Percentiles rank a stretch among this genome's conserved stretches.
phyloP scores from a whole-genome alignment of 2,113 vertebrate species.

The Callospermophilus lateralis region DNA sequence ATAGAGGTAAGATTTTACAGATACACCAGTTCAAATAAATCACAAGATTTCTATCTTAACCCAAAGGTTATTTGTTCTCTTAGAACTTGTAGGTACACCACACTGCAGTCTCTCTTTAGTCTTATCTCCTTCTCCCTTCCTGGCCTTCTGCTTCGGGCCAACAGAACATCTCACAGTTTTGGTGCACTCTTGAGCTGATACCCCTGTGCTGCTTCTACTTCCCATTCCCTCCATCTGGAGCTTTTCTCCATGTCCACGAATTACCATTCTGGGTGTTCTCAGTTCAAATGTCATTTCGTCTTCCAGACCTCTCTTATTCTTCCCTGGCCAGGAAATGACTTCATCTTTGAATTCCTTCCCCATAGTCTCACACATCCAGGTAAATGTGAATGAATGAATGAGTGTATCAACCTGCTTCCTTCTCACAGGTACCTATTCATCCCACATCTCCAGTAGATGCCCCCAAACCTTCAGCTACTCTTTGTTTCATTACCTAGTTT shows the following conservation, averaged over 20 bases:
- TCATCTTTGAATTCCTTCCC: background rate
- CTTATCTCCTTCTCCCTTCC: background rate
- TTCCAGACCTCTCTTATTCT: background rate
- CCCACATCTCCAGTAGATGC: background rate
- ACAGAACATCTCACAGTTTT: background rate
- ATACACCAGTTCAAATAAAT: background rate
- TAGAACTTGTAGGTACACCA: background rate
- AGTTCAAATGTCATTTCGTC: background rate
- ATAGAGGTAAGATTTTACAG: constrained; percentile 61
- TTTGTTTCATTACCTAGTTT: background rate
- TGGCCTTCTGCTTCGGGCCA: background rate
- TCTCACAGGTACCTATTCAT: background rate
- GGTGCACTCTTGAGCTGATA: background rate
- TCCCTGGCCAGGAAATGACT: background rate
- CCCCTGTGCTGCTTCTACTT: background rate
- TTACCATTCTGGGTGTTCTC: background rate
- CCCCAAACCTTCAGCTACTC: background rate
- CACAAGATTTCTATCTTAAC: background rate
- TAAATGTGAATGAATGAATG: background rate
- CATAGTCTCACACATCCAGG: background rate
- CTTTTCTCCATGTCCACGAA: background rate
- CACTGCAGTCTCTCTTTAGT: background rate
- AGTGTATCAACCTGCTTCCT: background rate
- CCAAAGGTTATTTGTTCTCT: background rate
- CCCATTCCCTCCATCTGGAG: background rate